A percentile compares a stretch with the other conserved stretches of the same genome.
Evolutionary conservation across 1,140 invertebrate genomes (phyloP).

Genomic region (Sipha flava): DNA sequence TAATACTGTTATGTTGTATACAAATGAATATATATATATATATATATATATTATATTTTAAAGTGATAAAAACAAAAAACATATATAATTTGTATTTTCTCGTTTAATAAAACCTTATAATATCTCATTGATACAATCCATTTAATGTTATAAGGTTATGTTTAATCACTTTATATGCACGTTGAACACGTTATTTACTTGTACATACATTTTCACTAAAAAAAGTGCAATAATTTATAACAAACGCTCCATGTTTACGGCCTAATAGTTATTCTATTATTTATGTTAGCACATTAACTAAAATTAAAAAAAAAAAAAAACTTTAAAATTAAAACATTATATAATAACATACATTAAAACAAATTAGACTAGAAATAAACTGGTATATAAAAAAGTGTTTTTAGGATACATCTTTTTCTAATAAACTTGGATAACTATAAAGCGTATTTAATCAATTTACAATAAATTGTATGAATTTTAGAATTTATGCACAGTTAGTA

Average conservation of each 20-base stretch:
- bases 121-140: too few species aligned
- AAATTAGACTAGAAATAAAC: not conserved
- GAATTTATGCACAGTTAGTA: too few species aligned
- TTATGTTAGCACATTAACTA: not conserved
- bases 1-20: too few species aligned
- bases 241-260: not conserved
- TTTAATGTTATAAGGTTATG: too few species aligned
- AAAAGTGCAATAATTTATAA: constrained; percentile 1
- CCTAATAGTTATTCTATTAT: not conserved
- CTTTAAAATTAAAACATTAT: not conserved
- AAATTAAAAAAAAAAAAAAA: not conserved
- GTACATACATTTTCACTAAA: not conserved
- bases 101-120: too few species aligned
- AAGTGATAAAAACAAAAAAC: too few species aligned
- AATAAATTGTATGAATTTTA: not conserved
- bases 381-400: not conserved
- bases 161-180: too few species aligned
- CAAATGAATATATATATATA: too few species aligned
- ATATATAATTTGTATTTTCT: too few species aligned
- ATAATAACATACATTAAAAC: not conserved
- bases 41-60: too few species aligned
- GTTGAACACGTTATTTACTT: too few species aligned
- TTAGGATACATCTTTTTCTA: not conserved
- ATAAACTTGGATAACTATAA: not conserved
- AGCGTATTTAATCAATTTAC: not conserved